Conservation (phyloP, 1,140 invertebrate species). For the Frieseomelitta varia region DNA sequence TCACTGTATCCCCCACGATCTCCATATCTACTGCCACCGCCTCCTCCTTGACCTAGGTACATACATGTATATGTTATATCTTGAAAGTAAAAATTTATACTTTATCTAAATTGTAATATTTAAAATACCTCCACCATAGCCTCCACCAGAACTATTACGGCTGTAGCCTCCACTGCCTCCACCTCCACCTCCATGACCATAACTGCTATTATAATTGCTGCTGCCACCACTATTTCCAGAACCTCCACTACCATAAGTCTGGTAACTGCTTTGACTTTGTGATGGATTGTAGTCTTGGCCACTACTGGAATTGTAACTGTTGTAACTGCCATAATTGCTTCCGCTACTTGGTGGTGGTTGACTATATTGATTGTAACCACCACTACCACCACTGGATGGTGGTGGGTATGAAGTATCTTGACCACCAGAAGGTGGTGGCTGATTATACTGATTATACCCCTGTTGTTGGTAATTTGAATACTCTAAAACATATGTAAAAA, state of each 20-base stretch:
- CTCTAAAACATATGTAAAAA: conserved; percentile 66
- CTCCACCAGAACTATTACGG: conserved; percentile 54
- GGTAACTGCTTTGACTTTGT: conserved; percentile 78
- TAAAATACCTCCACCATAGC: conserved; percentile 64
- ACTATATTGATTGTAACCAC: conserved; percentile 74
- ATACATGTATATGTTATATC: not conserved
- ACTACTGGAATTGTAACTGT: conserved; percentile 71
- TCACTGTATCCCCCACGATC: conserved; percentile 83
- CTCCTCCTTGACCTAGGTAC: conserved; percentile 65
- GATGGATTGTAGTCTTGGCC: conserved; percentile 73
- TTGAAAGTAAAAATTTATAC: not conserved
- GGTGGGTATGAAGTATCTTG: conserved; percentile 78
- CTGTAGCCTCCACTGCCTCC: conserved; percentile 73
- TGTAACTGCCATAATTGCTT: conserved; percentile 75
- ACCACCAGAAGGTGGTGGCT: conserved; percentile 69
- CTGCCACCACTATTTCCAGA: conserved; percentile 74
- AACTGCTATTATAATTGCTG: conserved; percentile 64
- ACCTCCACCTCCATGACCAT: conserved; percentile 66
- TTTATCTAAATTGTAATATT: not conserved
- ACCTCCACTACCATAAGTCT: conserved; percentile 80
- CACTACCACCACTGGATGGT: conserved; percentile 68
- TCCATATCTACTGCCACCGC: conserved; percentile 77
- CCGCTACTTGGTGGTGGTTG: conserved; percentile 77
- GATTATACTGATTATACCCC: conserved; percentile 77
- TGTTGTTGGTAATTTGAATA: conserved; percentile 80